Percentiles rank a stretch among this genome's conserved stretches.
Evolutionary conservation across 37 sponge, comb jelly and placozoan species (phyloP).

Genomic region (Aphrocallistes beatrix): DNA sequence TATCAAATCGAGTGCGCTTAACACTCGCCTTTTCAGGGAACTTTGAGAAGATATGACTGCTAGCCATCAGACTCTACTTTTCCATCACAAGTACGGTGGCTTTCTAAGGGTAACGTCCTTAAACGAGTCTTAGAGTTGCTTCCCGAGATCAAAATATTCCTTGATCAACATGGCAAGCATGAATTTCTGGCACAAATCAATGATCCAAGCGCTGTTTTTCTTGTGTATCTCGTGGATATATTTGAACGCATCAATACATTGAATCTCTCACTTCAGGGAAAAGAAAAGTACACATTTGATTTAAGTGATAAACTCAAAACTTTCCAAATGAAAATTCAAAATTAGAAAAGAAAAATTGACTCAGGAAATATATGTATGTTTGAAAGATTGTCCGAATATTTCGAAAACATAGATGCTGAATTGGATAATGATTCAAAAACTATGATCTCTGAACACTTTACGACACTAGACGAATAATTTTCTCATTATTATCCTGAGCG

Average conservation of each 20-base stretch:
- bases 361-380: background rate
- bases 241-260: background rate
- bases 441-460: background rate
- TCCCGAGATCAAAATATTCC: constrained; percentile 8
- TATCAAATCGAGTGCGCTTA: background rate
- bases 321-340: constrained; percentile 11
- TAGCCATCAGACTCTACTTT: background rate
- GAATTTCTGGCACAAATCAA: background rate
- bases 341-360: constrained; percentile 8
- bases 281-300: constrained; percentile 12
- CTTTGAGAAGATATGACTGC: background rate
- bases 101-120: constrained; percentile 9
- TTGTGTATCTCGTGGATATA: background rate
- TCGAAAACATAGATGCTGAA: background rate
- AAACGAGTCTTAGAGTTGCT: background rate
- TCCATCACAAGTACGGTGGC: constrained; percentile 6
- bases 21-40: constrained; percentile 6
- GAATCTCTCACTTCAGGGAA: background rate
- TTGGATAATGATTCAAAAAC: background rate
- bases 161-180: background rate
- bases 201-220: background rate
- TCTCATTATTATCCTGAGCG: constrained; percentile 3
- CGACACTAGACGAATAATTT: background rate
- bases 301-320: background rate
- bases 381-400: no score